Base-by-base conservation (phyloP, 2,888 invertebrate genomes). In the Camptogramma bilineatum region DNA sequence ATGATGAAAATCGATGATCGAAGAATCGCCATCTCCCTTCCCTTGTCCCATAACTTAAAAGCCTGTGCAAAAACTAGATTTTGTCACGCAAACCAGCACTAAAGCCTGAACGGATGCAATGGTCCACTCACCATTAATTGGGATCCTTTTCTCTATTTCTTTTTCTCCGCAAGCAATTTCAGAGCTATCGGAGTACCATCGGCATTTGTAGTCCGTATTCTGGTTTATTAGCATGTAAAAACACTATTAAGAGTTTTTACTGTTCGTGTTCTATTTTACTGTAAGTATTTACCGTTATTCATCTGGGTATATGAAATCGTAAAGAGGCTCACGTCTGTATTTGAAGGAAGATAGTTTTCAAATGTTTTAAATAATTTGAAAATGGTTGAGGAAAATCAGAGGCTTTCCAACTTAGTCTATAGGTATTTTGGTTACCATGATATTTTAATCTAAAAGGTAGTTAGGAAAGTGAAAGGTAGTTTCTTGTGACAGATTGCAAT, bases 61-160 rank as follows among this genome's bases (percentile, higher is more conserved):
- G 68, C 72, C 73, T 62, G 70, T 53, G 75, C 69, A 83, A 83
- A 83, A 84, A 84, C 88, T 83, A 87, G 90, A 88, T 87, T 88
- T 89, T 85, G 88, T 89, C 88, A 86, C 82, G 83, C 85, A 81
- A 78, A 77, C 76, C 78, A 74, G 81, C 80, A 87, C 88, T 88
- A 87, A 81, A 77, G 75, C 78, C 80, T 82, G 80, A 87, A 75
- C 86, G 90, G 88, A 90, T 88, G 86, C 79, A 76, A 80, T 82
- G 81, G 80, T 77, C 81, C 82, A 81, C 81, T 82, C 74, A 77
- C 74, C 78, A 79, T 88, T 90, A 90, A 90, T 90, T 89, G 87
- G 85, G 78, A 81, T 74, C 77, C 84, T 81, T 79, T 81, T 76
- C 78, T 58, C 62, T 55, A 82, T 86, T 86, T 85, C 81, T 86